phyloP scores from a whole-genome alignment of 2,797 vertebrate genomes.

The Pterois miles region DNA sequence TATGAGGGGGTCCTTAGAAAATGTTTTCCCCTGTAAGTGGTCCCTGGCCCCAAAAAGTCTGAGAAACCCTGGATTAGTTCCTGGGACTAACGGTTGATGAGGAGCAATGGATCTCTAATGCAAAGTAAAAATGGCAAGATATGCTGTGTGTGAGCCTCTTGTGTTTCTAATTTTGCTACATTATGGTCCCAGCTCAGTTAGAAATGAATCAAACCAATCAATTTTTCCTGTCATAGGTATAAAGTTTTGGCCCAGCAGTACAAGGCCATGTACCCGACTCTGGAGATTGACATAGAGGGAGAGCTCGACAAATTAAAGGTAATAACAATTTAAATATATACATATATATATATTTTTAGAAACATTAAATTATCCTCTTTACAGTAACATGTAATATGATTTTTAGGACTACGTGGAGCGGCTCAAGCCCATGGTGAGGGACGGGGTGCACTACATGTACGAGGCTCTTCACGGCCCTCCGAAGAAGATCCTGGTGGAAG shows the following conservation, averaged over 20 bases:
- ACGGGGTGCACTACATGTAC: conserved; percentile 97
- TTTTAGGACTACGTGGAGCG: conserved; percentile 89
- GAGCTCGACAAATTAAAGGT: conserved; percentile 95
- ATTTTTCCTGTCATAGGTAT: conserved; percentile 84
- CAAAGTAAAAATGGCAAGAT: not conserved
- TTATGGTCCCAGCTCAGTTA: not conserved
- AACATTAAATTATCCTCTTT: not conserved
- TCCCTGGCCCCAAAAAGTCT: too few species aligned
- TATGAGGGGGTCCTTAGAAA: too few species aligned
- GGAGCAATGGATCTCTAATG: not conserved
- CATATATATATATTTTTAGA: not conserved
- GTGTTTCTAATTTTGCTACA: not conserved
- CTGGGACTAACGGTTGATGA: not conserved
- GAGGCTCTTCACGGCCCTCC: conserved; percentile 94
- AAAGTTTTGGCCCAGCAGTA: conserved; percentile 95
- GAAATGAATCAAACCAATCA: not conserved
- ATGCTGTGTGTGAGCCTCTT: not conserved
- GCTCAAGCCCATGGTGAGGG: conserved; percentile 97
- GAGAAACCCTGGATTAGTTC: too few species aligned
- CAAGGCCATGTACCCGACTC: conserved; percentile 94
- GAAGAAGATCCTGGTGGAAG: conserved; percentile 97
- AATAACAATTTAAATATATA: not conserved
- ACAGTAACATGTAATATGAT: not conserved
- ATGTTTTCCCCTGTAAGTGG: too few species aligned
- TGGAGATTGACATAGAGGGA: conserved; percentile 94